Conservation (phyloP, 2,113 vertebrate species). For the Rhabdornis inornatus region DNA sequence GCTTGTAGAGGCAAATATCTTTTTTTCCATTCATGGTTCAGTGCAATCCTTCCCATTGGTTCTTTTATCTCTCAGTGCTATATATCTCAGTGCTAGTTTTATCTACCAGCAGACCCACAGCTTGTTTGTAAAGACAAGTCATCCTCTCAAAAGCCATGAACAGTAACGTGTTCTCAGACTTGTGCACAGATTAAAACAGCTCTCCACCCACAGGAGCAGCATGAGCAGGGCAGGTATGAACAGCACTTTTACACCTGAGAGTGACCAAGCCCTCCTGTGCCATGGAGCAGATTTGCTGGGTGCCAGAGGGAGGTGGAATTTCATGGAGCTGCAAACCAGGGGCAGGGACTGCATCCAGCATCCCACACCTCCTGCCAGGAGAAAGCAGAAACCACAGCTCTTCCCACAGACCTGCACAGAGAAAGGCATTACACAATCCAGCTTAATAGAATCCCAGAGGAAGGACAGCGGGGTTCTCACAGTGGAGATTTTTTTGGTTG, state of each 20-base stretch:
- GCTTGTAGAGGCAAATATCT: too few relatives aligned
- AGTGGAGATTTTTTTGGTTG: background rate
- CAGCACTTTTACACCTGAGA: too few relatives aligned
- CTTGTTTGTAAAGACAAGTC: too few relatives aligned
- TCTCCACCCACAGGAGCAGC: background rate
- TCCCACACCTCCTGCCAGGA: background rate
- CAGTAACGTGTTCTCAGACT: background rate
- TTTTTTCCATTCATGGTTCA: too few relatives aligned
- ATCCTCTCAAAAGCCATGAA: background rate
- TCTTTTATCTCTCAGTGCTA: too few relatives aligned
- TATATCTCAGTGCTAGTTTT: too few relatives aligned
- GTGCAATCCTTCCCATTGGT: too few relatives aligned
- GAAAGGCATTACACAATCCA: background rate
- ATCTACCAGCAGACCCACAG: too few relatives aligned
- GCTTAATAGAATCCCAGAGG: background rate
- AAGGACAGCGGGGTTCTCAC: background rate
- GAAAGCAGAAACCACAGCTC: background rate
- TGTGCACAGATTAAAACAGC: background rate
- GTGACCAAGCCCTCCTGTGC: background rate
- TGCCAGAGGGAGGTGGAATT: background rate
- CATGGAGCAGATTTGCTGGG: rapidly evolving
- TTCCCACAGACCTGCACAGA: background rate
- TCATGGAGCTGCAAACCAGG: background rate
- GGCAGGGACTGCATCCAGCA: background rate
- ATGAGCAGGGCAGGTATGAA: background rate